A percentile compares a stretch with the other conserved stretches of the same genome.
phyloP scores from a whole-genome alignment of 2,113 vertebrate species.

The Calidris pygmaea region DNA sequence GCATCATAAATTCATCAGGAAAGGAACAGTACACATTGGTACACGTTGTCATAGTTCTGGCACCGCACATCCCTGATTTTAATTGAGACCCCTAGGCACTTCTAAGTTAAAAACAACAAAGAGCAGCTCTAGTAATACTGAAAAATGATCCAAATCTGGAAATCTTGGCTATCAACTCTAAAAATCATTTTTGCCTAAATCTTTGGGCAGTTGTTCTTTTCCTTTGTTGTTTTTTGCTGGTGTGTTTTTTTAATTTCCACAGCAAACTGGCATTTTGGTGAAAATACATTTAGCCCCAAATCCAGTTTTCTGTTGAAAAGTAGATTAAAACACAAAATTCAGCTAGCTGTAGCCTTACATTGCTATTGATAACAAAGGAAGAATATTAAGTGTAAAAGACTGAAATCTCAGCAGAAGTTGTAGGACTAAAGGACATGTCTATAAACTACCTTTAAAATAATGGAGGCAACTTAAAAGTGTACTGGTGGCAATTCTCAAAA shows the following conservation, averaged over 20 bases:
- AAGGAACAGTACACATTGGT: not conserved
- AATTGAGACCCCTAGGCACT: not conserved
- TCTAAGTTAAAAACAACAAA: not conserved
- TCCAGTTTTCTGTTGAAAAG: not conserved
- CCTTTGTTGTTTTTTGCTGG: not conserved
- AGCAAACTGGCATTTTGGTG: not conserved
- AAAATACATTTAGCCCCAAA: not conserved
- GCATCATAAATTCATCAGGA: not conserved
- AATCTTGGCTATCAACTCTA: not conserved
- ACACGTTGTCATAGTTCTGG: not conserved
- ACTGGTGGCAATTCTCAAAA: not conserved
- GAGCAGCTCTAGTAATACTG: not conserved
- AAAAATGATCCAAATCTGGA: not conserved
- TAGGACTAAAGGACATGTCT: not conserved
- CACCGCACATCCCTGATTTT: not conserved
- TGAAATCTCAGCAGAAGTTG: not conserved
- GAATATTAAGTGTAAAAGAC: not conserved
- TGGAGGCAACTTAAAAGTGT: not conserved
- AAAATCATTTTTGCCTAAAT: not conserved
- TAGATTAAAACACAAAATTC: not conserved
- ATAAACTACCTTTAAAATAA: not conserved
- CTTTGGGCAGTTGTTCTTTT: not conserved
- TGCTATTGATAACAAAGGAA: not conserved
- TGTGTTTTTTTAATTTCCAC: not conserved
- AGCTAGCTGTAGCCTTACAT: not conserved